Evolutionary conservation across 1,140 invertebrate species (phyloP).

Genomic region (Tachypleus tridentatus): DNA sequence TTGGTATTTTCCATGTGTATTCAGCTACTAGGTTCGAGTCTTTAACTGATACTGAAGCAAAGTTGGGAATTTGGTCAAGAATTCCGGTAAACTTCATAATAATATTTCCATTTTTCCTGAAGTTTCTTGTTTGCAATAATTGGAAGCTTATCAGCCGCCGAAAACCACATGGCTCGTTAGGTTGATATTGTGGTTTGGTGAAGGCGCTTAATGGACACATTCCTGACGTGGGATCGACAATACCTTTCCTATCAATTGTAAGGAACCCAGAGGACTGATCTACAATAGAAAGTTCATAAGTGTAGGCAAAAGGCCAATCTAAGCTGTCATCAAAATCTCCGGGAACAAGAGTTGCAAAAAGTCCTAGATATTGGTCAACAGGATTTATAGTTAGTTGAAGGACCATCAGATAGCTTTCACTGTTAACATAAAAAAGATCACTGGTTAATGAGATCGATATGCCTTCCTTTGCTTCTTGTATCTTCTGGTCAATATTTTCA

Average conservation of each 20-base stretch:
- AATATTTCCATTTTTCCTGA: conserved; percentile 4
- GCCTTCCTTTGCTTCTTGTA: neutral
- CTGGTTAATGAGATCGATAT: conserved; percentile 3
- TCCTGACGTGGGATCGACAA: conserved; percentile 1
- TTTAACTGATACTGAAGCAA: conserved; percentile 6
- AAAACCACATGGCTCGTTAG: conserved; percentile 15
- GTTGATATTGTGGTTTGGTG: conserved; percentile 4
- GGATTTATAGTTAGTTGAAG: conserved; percentile 15
- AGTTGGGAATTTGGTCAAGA: conserved; percentile 9
- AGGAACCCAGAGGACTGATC: conserved; percentile 11
- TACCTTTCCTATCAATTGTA: neutral
- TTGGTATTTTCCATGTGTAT: conserved; percentile 19
- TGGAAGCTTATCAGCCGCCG: conserved; percentile 1
- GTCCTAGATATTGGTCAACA: conserved; percentile 11
- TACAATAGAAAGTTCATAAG: conserved; percentile 18
- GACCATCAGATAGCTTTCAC: conserved; percentile 16
- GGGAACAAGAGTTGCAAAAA: conserved; percentile 17
- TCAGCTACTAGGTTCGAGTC: conserved; percentile 15
- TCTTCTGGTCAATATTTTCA: conserved; percentile 4
- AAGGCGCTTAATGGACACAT: conserved; percentile 5
- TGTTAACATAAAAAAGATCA: conserved; percentile 17
- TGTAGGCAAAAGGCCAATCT: conserved; percentile 20
- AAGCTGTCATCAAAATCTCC: conserved; percentile 16
- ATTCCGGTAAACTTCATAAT: conserved; percentile 8
- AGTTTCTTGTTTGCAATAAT: conserved; percentile 1